Base-by-base conservation (phyloP, 2,888 invertebrate genomes). In the Orchesellides sinensis region DNA sequence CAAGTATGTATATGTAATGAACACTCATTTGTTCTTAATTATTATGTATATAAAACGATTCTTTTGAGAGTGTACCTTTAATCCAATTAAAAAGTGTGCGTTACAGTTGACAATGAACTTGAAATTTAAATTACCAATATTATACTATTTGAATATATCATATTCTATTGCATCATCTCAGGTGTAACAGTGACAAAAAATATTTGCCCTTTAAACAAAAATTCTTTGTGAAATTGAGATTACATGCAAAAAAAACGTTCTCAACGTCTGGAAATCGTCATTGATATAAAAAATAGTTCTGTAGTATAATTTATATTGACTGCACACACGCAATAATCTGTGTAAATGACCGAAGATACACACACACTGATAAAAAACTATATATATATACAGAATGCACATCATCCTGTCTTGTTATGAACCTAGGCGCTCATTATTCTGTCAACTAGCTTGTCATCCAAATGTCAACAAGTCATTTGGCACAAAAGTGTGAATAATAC, bases 381-480 rank as follows among this genome's bases (percentile, higher is more conserved):
- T 21, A 49, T 14, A 10, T 3, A 10, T 49, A 17, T 49, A 17
- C 4, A n/a, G 49, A n/a, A 17, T 17, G 17, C 19, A 17, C 2
- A 52, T 49, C 14, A 10, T 4, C 49, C 4, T 17, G 49, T 10
- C 8, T 49, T 49, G 49, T 5, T 49, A n/a, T 49, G 49, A 17
- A n/a, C 40, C 23, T 49, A n/a, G 14, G 47, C 25, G 21, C 52
- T 52, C 35, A 27, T 23, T 56, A 54, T 69, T 69, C 32, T 35
- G 52, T 54, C 69, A 70, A 52, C 52, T 56, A 19, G 21, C 25
- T 45, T 72, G 59, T 72, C 61, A 72, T 29, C 21, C 45, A 61
- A 61, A 61, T 72, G 72, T 72, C 35, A 63, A 63, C 63, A 63
- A 63, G 52, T 63, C 29, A 73, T 73, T 73, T 73, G 61, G 63